These are phyloP conservation scores for Montipora foliosa DNA, from an alignment of 64 coral and sea anemone genomes.

Conservation along the genomic window DNA sequence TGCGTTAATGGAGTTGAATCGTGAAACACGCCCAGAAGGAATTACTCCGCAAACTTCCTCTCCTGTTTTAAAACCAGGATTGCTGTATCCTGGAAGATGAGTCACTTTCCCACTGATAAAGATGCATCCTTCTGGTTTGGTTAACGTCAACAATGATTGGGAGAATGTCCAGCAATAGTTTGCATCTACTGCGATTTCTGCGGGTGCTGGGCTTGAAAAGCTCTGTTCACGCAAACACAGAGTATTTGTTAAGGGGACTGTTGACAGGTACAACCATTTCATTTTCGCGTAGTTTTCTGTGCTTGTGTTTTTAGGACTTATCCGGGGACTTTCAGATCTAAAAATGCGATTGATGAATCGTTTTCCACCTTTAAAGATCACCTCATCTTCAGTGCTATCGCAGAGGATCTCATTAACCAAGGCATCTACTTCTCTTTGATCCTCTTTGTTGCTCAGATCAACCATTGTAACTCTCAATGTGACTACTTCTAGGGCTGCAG, in stretches of 20 bases:
- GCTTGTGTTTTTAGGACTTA: not conserved
- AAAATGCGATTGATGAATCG: conserved; percentile 25
- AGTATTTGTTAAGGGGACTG: not conserved
- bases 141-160: not conserved
- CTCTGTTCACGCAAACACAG: conserved; percentile 7
- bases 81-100: not conserved
- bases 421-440: not conserved
- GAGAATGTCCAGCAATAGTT: not conserved
- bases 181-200: not conserved
- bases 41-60: conserved; percentile 51
- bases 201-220: not conserved
- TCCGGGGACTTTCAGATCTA: not conserved
- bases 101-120: conserved; percentile 38
- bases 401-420: not conserved
- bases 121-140: not conserved
- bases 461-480: not conserved
- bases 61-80: not conserved
- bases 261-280: not conserved
- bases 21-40: conserved; percentile 1
- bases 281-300: not conserved
- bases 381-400: conserved; percentile 21
- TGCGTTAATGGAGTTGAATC: not conserved
- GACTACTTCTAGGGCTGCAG: conserved; percentile 6
- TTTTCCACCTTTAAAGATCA: conserved; percentile 2
- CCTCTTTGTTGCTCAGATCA: conserved; percentile 1